Base-by-base conservation (phyloP, 1,140 invertebrate genomes). In the Lasaia peninsularis region DNA sequence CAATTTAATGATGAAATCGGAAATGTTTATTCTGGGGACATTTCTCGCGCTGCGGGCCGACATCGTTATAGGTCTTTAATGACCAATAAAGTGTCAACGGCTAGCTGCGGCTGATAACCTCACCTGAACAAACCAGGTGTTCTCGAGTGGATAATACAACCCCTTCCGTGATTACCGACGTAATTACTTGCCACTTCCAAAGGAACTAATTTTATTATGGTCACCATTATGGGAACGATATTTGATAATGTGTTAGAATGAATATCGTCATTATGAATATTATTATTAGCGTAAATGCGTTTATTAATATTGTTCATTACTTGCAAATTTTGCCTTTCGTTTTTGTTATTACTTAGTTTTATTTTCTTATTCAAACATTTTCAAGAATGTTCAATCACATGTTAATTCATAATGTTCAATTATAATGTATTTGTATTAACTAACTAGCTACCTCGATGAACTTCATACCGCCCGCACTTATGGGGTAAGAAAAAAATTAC, bases 21-120 rank as follows among this genome's bases (percentile, higher is more conserved):
- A 87, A 87, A 82, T 87, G 81, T 87, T 87, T 85, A 84, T 87
- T 84, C 79, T 73, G 74, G 64, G 71, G 65, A 75, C 68, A 67
- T 80, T 75, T 70, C 75, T 76, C 59, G 62, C 58, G 63, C 62
- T 58, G 56, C 66, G 63, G 67, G 67, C 67, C 64, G 65, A 71
- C 59, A 57, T 76, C 72, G 73, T 80, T 80, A 80, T 72, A 66
- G 72, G 62, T 67, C 70, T 83, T 82, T 85, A 86, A 84, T 83
- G 75, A 73, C 75, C 75, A 83, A 83, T 87, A 85, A 86, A 79
- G 71, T 72, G 80, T 72, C 73, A 81, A 70, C 78, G 71, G 65
- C 66, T 69, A 60, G 62, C 67, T 69, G 60, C 69, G 59, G 69
- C 68, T 75, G 78, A 79, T 78, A 78, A 71, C 75, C 74, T 78